Percentiles rank a stretch among this genome's conserved stretches.
These are phyloP conservation scores for Drosophila bocqueti DNA, from an alignment of 1,140 invertebrate species.

Conservation along the genomic window DNA sequence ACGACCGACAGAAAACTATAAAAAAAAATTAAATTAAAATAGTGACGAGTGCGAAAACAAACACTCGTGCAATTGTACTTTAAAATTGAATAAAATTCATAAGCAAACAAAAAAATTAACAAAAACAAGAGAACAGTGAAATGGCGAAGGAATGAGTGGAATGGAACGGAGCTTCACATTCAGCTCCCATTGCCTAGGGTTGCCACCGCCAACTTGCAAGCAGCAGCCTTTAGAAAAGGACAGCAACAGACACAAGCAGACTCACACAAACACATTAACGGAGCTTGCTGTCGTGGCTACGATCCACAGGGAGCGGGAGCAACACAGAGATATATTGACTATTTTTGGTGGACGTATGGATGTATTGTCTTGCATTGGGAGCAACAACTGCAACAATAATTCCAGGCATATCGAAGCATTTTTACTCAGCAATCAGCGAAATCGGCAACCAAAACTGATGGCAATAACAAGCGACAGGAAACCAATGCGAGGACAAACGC, in stretches of 20 bases:
- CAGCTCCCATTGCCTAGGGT: slow-evolving; percentile 26
- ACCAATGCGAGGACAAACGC: slow-evolving; percentile 35
- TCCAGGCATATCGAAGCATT: slow-evolving; percentile 82
- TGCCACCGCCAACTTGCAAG: slow-evolving; percentile 28
- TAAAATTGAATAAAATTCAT: slow-evolving; percentile 81
- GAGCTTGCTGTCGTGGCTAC: slow-evolving; percentile 8
- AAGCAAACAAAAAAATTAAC: slow-evolving; percentile 22
- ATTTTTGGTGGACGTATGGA: slow-evolving; percentile 41
- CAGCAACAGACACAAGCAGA: slow-evolving; percentile 34
- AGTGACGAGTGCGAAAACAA: slow-evolving; percentile 40
- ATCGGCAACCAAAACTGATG: slow-evolving; percentile 50
- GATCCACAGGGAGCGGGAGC: slow-evolving; percentile 5
- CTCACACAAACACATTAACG: slow-evolving; percentile 25
- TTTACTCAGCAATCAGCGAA: slow-evolving; percentile 66
- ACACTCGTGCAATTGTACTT: slow-evolving; percentile 74
- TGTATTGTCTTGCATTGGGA: slow-evolving; percentile 65
- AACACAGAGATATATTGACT: slow-evolving; percentile 12
- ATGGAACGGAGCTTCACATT: slow-evolving; percentile 14
- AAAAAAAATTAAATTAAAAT: slow-evolving; percentile 34
- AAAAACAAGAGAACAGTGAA: slow-evolving; percentile 23
- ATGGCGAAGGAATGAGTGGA: slow-evolving; percentile 20
- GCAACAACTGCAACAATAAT: slow-evolving; percentile 78
- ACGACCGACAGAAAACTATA: slow-evolving; percentile 39
- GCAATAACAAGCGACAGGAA: slow-evolving; percentile 56
- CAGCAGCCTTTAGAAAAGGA: slow-evolving; percentile 20